Conservation (phyloP, 2,888 invertebrate genomes). For the Xestia c-nigrum region DNA sequence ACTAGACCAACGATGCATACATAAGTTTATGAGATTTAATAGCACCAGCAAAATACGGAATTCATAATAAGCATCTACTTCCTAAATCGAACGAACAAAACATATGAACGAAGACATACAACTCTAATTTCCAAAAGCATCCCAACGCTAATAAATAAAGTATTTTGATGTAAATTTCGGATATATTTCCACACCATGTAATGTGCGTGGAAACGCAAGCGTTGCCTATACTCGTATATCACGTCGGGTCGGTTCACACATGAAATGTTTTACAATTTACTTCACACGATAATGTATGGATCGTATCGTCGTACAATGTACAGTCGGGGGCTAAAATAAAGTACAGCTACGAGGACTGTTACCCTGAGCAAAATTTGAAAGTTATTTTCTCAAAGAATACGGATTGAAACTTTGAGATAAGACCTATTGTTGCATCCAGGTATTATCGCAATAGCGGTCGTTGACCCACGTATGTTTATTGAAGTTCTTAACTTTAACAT, state of each 20-base stretch:
- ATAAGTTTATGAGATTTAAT: no score
- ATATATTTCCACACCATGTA: constrained; percentile 72
- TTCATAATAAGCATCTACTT: not conserved
- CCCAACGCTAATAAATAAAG: constrained; percentile 62
- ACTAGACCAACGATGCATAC: not conserved
- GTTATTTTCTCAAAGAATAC: not conserved
- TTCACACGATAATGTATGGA: constrained; percentile 66
- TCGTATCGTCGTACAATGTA: constrained; percentile 32
- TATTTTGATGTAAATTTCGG: constrained; percentile 61
- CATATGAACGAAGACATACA: constrained; percentile 33
- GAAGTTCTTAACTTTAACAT: no score
- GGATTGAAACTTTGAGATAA: not conserved
- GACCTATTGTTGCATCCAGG: no score
- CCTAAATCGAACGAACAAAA: not conserved
- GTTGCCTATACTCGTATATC: constrained; percentile 66
- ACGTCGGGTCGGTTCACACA: constrained; percentile 72
- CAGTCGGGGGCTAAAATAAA: constrained; percentile 22
- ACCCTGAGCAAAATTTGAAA: no score
- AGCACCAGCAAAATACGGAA: not conserved
- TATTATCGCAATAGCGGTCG: no score
- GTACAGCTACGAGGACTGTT: not conserved
- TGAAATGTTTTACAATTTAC: constrained; percentile 78
- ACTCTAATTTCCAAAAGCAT: constrained; percentile 15
- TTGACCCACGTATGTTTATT: no score
- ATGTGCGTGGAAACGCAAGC: constrained; percentile 62